Conservation (phyloP, 2,888 invertebrate species). For the Acleris sparsana region DNA sequence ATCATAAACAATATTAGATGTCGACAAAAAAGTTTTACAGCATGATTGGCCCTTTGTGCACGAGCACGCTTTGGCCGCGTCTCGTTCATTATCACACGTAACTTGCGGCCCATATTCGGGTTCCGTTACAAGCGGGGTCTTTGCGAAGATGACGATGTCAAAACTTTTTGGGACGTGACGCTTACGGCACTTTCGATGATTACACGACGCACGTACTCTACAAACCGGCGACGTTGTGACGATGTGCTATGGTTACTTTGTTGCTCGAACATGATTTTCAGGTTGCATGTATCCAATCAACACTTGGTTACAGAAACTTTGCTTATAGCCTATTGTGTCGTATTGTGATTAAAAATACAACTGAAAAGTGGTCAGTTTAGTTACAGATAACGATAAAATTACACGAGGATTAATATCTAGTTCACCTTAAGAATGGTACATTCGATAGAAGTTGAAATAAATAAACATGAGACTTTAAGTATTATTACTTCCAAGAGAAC, state of each 20-base stretch:
- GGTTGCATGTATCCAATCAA: too few relatives aligned
- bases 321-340: too few relatives aligned
- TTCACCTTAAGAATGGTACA: too few relatives aligned
- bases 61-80: constrained; percentile 38
- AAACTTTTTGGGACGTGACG: constrained; percentile 69
- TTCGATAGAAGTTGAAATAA: too few relatives aligned
- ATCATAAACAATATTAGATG: neutral
- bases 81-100: constrained; percentile 47
- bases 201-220: constrained; percentile 16
- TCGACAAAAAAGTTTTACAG: constrained; percentile 19
- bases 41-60: constrained; percentile 40
- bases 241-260: neutral
- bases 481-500: too few relatives aligned
- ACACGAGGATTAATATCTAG: too few relatives aligned
- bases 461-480: too few relatives aligned
- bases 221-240: neutral
- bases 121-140: constrained; percentile 50
- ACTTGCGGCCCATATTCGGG: constrained; percentile 42
- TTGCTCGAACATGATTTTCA: too few relatives aligned
- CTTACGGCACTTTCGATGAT: constrained; percentile 58
- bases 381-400: too few relatives aligned
- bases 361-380: too few relatives aligned
- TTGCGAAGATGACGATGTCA: constrained; percentile 48
- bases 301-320: too few relatives aligned
- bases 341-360: too few relatives aligned